Evolutionary conservation across 2,113 vertebrate genomes (phyloP), one percentile per base, ranked within the genome.

Genomic region (Platycercus adscitus): DNA sequence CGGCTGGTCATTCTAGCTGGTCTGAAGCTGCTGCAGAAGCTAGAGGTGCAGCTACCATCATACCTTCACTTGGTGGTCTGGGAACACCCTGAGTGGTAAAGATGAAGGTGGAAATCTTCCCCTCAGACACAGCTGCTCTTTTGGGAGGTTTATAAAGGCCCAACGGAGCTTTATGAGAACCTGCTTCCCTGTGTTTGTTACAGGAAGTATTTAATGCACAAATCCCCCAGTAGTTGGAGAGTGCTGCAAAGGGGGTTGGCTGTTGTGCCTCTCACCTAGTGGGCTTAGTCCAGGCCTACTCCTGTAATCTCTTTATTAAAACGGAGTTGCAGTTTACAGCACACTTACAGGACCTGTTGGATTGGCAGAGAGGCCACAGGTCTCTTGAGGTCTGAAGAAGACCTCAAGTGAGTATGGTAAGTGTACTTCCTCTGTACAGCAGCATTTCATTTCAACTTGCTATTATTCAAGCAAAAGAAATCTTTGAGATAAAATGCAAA

Each of bases 21-120:
- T 3, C 50, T 69, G 75, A 84, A 84, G 60, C 69, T 92, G 69
- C 63, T 8, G 11, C 41, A 39, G 70, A 63, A 88, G 78, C 25
- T 13, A 13, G 50, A 71, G 46, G n/a, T 52, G n/a, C 63, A 72
- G 84, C 81, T 82, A 5, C 69, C 49, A 78, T 24, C 63, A 47
- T 9, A 4, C 31, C 39, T 79, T 82, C 52, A 13, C 61, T 79
- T 0, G 0, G 39, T 33, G 0, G 0, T 47, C 16, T 65, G 76
- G 50, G 60, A 81, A 28, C n/a, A 71, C 43, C n/a, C 55, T 31
- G 75, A 82, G 55, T 37, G 49, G 24, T 66, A 55, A 81, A 84
- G 64, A 49, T 95, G 81, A 9, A 5, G 41, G 60, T 41, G 17
- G 69, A 87, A 84, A 41, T 21, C 49, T 75, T 76, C 25, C 52